Evolutionary conservation across 2,888 invertebrate genomes (phyloP), one percentile per base, ranked within the genome.

Genomic region (Phortica okadai): DNA sequence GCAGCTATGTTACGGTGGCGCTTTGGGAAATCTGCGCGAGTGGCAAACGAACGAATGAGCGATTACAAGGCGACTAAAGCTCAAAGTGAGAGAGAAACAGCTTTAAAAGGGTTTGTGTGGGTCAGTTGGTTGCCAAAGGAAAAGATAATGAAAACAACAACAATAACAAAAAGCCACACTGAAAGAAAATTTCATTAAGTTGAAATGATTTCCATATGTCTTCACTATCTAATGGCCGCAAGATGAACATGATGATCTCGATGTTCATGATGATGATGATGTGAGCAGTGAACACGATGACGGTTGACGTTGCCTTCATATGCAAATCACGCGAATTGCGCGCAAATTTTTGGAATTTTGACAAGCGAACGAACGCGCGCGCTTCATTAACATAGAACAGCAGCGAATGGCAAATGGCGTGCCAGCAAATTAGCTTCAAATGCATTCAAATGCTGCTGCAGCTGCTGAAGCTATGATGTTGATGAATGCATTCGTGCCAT

Each of bases 21-120:
- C 86, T 88, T 76, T 78, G 86, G 86, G 86, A 86, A 86, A 86
- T 86, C 82, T 88, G 82, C 78, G 84, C 85, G 79, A 88, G 85
- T 85, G 83, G 79, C 70, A 33, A 72, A 33, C 54, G 56, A 56
- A 72, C 54, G 54, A 54, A 67, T 42, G 14, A 72, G 54, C 25
- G 54, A 25, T 3, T 4, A 10, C 7, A 8, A 25, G 8, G 83
- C 80, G 79, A 56, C 77, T 77, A 78, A 75, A 21, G 21, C 21
- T 21, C 59, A 66, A 21, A 21, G 73, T 69, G 62, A 70, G 21
- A 10, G 42, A 59, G 58, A 16, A 21, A 25, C 45, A 11, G 25
- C 64, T 25, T 33, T 74, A 69, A 58, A 67, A 45, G 50, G 62
- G 74, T 58, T 33, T 14, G 59, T 25, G 45, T 75, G 74, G 25